Evolutionary conservation across 2,797 vertebrate species (phyloP).

Genomic region (Lithobates sylvaticus): DNA sequence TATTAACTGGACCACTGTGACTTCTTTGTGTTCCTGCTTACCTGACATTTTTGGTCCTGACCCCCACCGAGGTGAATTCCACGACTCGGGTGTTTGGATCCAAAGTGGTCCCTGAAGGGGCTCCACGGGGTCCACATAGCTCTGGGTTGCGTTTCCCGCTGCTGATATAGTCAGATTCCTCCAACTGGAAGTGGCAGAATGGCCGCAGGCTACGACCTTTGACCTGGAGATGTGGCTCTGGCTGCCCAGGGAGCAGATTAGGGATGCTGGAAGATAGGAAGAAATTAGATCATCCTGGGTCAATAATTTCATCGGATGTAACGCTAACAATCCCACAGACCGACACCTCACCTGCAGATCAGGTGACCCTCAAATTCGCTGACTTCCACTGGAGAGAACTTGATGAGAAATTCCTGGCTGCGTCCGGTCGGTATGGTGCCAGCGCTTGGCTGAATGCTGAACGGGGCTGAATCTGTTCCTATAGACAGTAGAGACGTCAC

Average conservation of each 20-base stretch:
- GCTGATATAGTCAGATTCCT: conserved; percentile 83
- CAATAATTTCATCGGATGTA: background rate
- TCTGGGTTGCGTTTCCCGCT: conserved; percentile 66
- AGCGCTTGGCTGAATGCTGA: conserved; percentile 79
- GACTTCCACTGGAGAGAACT: conserved; percentile 81
- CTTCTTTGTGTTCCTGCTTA: conserved; percentile 64
- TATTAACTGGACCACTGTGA: background rate
- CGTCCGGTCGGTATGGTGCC: conserved; percentile 77
- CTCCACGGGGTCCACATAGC: conserved; percentile 64
- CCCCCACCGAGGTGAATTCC: conserved; percentile 80
- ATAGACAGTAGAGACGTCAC: conserved; percentile 62
- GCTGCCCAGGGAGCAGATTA: conserved; percentile 76
- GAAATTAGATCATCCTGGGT: background rate
- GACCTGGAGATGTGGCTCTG: conserved; percentile 72
- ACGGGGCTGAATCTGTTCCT: conserved; percentile 55
- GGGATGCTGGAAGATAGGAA: conserved; percentile 76
- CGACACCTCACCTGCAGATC: conserved; percentile 84
- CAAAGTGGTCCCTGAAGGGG: conserved; percentile 62
- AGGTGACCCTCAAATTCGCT: conserved; percentile 80
- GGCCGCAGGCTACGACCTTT: conserved; percentile 79
- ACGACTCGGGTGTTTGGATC: conserved; percentile 80
- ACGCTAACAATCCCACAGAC: background rate
- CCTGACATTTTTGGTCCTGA: conserved; percentile 74
- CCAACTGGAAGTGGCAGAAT: conserved; percentile 81
- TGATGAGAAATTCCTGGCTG: conserved; percentile 76